Evolutionary conservation across 2,797 vertebrate species (phyloP), one percentile per base, ranked within the genome.

Genomic region (Spondyliosoma cantharus): DNA sequence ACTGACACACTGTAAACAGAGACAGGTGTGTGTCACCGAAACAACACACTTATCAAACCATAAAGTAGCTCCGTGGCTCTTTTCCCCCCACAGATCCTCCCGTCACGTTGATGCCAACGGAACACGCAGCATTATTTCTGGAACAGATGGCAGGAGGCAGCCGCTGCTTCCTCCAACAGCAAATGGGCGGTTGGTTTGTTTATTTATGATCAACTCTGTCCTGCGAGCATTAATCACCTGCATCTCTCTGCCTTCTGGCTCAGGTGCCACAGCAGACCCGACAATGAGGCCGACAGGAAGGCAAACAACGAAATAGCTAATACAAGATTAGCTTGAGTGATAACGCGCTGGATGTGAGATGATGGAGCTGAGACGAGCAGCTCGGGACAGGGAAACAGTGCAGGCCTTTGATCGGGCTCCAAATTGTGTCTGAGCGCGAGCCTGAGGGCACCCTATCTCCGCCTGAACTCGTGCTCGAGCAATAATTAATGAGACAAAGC

Each of bases 61-160:
- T 48, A 24, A 78, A 70, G 3, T 0, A 8, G 15, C 43, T 76
- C 19, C 52, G 0, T 7, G 12, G 45, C 56, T 43, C 61, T 45
- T 64, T 37, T 37, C 32, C 52, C 52, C 32, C 57, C 11, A 43
- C 32, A 66, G 25, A 69, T 78, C 42, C 43, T 66, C 56, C 27
- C 17, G 70, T 83, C 46, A 56, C 17, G n/a, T 2, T 46, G 68
- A 80, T 68, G 71, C 66, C 57, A 37, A 66, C 65, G 29, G 59
- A 70, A 83, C 19, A 66, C 29, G 46, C 76, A 72, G 74, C 76
- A 61, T 82, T 78, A 82, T 85, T 76, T 80, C 86, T 81, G 80
- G 59, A 74, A 73, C 92, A 94, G 91, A 93, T 93, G 91, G 90
- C 82, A 42, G 58, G 70, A 85, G 71, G 61, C 64, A 57, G 67